phyloP scores from a whole-genome alignment of 1,140 invertebrate genomes.

The Drosophila carrolli region DNA sequence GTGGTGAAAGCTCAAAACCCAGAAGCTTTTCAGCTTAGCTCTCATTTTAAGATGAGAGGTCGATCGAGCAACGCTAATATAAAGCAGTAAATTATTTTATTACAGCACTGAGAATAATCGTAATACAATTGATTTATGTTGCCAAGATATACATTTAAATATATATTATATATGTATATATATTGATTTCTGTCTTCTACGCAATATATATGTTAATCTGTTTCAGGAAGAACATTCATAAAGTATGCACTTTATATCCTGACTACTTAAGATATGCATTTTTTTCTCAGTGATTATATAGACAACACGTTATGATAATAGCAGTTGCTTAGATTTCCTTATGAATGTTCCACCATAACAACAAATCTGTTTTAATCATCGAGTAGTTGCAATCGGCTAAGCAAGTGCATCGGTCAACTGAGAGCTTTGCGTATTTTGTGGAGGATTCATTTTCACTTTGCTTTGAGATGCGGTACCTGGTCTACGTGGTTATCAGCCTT shows the following conservation, averaged over 20 bases:
- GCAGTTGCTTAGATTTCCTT: conserved; percentile 39
- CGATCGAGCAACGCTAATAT: conserved; percentile 5
- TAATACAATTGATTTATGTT: too few species aligned
- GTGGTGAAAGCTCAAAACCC: conserved; percentile 2
- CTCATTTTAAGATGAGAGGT: neutral
- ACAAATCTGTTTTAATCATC: conserved; percentile 16
- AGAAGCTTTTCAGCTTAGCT: conserved; percentile 18
- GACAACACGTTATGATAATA: conserved; percentile 67
- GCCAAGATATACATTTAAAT: too few species aligned
- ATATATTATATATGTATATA: neutral
- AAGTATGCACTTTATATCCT: too few species aligned
- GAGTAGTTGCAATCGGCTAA: conserved; percentile 13
- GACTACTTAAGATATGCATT: neutral
- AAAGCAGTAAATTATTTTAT: conserved; percentile 11
- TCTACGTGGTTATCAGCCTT: conserved; percentile 18
- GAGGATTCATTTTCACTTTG: neutral
- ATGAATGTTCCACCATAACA: conserved; percentile 15
- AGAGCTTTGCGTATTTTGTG: neutral
- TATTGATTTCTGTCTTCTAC: neutral
- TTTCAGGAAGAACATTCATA: too few species aligned
- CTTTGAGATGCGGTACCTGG: conserved; percentile 34
- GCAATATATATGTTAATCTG: too few species aligned
- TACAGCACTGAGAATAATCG: conserved; percentile 11
- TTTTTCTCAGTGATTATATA: conserved; percentile 28
- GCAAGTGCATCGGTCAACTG: conserved; percentile 38